Conservation (phyloP, 2,888 invertebrate species). For the Oxyteleia sp. region DNA sequence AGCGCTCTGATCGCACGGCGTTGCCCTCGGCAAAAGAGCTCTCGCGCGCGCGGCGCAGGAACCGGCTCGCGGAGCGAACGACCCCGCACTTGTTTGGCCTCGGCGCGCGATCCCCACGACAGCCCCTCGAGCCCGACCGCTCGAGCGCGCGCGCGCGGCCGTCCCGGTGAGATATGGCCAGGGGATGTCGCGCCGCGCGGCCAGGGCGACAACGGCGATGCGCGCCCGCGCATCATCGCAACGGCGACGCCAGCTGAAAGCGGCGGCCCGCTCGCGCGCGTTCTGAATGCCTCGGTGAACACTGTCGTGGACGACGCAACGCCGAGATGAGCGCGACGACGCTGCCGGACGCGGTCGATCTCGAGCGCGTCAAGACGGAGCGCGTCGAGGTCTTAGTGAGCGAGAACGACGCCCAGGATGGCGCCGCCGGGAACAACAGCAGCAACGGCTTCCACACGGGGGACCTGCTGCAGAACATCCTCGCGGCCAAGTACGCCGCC, state of each 20-base stretch:
- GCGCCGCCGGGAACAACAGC: conserved; percentile 62
- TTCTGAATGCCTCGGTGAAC: conserved; percentile 77
- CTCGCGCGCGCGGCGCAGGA: not conserved
- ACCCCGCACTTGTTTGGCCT: too few relatives aligned
- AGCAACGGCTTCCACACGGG: conserved; percentile 84
- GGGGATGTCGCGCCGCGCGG: conserved; percentile 51
- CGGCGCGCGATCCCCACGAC: conserved; percentile 7
- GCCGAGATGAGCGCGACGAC: conserved; percentile 66
- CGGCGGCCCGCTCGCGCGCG: conserved; percentile 37
- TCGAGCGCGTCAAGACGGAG: conserved; percentile 84
- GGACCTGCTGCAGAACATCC: conserved; percentile 84
- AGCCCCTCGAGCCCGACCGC: too few relatives aligned
- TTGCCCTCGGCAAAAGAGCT: not conserved
- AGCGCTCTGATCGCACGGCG: not conserved
- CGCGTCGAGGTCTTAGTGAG: conserved; percentile 73
- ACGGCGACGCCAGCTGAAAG: conserved; percentile 10
- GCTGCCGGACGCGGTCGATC: conserved; percentile 76
- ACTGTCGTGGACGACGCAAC: conserved; percentile 77
- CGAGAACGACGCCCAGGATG: conserved; percentile 64
- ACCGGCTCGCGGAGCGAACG: not conserved
- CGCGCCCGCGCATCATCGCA: not conserved
- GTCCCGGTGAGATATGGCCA: conserved; percentile 45
- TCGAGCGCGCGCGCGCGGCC: too few relatives aligned
- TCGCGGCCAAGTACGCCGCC: conserved; percentile 82
- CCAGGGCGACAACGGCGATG: conserved; percentile 5